A percentile compares a stretch with the other conserved stretches of the same genome.
Conservation (phyloP, 2,888 invertebrate genomes). For the Scrobipalpa atriplicella region DNA sequence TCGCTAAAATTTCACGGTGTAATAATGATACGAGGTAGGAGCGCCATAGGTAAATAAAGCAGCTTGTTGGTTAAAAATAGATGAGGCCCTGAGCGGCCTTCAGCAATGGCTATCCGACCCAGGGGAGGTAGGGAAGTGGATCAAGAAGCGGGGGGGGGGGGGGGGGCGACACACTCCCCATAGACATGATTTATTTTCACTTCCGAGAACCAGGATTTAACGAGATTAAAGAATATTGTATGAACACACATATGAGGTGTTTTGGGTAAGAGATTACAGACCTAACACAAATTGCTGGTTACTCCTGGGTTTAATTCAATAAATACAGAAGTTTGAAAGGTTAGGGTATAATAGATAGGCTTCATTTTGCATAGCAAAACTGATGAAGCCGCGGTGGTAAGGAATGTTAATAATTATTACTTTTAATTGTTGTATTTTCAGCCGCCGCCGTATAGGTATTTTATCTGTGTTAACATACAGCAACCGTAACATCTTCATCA, state of each 20-base stretch:
- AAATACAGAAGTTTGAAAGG: too few relatives aligned
- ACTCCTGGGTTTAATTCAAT: too few relatives aligned
- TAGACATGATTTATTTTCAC: constrained; percentile 41
- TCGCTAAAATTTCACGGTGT: constrained; percentile 2
- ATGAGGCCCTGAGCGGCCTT: constrained; percentile 34
- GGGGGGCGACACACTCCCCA: constrained; percentile 32
- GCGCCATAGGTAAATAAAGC: constrained; percentile 21
- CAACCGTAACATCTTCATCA: too few relatives aligned
- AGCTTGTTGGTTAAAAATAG: constrained; percentile 41
- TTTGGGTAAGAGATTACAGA: neutral
- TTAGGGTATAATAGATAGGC: too few relatives aligned
- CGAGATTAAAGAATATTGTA: neutral
- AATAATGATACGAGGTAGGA: constrained; percentile 20
- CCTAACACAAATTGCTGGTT: too few relatives aligned
- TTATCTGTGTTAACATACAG: too few relatives aligned
- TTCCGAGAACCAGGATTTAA: constrained; percentile 36
- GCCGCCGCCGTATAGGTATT: too few relatives aligned
- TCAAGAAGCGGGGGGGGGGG: neutral
- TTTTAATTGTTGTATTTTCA: too few relatives aligned
- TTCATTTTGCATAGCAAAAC: too few relatives aligned
- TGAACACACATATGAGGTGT: constrained; percentile 3
- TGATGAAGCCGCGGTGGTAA: too few relatives aligned
- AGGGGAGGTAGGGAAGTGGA: constrained; percentile 17
- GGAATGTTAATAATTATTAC: too few relatives aligned
- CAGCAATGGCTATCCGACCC: constrained; percentile 31